phyloP scores from a whole-genome alignment of 2,888 invertebrate species.

The Dryobotodes eremita region DNA sequence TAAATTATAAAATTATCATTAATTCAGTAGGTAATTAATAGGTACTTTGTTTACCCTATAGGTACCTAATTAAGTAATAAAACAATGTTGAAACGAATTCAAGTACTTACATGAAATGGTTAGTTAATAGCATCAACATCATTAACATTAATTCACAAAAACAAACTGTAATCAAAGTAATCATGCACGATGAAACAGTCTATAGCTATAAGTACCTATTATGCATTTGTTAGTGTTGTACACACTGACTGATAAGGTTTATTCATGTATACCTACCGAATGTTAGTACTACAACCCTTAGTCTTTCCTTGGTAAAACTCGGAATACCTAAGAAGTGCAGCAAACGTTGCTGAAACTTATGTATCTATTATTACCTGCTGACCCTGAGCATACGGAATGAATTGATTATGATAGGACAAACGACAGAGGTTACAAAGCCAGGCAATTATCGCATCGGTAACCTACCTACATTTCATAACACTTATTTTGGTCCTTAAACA shows the following conservation, averaged over 20 bases:
- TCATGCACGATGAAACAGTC: slow-evolving; percentile 2
- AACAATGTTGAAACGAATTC: slow-evolving; percentile 7
- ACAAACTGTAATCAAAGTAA: slow-evolving; percentile 25
- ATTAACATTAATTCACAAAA: slow-evolving; percentile 30
- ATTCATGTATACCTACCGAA: not conserved
- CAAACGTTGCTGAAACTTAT: not conserved
- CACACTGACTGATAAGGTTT: slow-evolving; percentile 13
- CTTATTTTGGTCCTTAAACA: not conserved
- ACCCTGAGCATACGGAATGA: not conserved
- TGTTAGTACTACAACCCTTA: not conserved
- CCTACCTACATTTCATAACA: not conserved
- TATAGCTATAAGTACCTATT: not conserved
- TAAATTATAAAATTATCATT: not conserved
- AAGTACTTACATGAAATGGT: slow-evolving; percentile 12
- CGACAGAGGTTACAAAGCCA: not conserved
- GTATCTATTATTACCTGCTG: not conserved
- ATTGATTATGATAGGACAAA: not conserved
- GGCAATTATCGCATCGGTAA: not conserved
- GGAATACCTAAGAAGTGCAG: not conserved
- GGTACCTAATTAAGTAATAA: not conserved
- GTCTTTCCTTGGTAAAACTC: not conserved
- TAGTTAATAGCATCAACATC: slow-evolving; percentile 51
- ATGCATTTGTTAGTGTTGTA: not conserved
- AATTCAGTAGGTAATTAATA: not conserved
- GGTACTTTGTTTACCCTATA: slow-evolving; percentile 13